Evolutionary conservation across 2,797 vertebrate genomes (phyloP).

Genomic region (Melanogrammus aeglefinus): DNA sequence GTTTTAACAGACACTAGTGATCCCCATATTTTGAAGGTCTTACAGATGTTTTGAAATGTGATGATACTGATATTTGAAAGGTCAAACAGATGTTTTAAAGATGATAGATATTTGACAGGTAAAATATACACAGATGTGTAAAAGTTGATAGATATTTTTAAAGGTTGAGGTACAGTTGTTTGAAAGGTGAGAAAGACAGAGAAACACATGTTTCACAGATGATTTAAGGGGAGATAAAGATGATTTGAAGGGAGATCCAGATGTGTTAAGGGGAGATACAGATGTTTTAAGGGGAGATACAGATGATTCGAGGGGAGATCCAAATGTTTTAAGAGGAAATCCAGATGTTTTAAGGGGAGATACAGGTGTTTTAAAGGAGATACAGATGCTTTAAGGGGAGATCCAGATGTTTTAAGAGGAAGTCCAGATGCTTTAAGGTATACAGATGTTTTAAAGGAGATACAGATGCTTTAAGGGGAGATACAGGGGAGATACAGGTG

Average conservation of each 20-base stretch:
- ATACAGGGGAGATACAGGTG: too few species aligned
- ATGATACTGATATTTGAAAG: too few species aligned
- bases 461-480: too few species aligned
- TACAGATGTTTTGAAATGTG: too few species aligned
- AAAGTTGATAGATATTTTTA: not conserved
- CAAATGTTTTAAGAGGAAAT: not conserved
- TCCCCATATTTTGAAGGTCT: too few species aligned
- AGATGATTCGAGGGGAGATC: too few species aligned
- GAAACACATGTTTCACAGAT: not conserved
- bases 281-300: not conserved
- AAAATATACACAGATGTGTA: not conserved
- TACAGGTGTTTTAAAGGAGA: too few species aligned
- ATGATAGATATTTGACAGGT: not conserved
- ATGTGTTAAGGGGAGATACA: not conserved
- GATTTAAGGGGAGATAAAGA: not conserved
- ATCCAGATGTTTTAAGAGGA: too few species aligned
- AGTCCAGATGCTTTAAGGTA: too few species aligned
- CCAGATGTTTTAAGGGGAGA: not conserved
- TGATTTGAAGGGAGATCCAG: not conserved
- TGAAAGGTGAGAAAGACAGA: not conserved
- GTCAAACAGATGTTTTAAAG: not conserved
- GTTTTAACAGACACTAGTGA: too few species aligned
- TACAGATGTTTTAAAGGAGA: too few species aligned
- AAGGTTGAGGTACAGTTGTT: not conserved
- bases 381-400: too few species aligned